These are phyloP conservation scores for Philonicus albiceps DNA, from an alignment of 2,888 invertebrate genomes.

Conservation along the genomic window DNA sequence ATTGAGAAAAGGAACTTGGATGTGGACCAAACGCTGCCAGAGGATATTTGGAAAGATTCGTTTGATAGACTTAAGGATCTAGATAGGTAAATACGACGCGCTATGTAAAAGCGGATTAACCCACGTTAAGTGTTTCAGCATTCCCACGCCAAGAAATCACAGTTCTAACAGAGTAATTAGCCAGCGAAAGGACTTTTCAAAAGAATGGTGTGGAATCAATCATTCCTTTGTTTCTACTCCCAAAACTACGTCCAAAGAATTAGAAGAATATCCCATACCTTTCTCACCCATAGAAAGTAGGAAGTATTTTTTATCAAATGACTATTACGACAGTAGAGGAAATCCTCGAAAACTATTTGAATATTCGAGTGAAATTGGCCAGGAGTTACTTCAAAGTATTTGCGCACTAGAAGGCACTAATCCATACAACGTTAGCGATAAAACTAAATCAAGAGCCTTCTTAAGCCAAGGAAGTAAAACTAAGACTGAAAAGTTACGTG, in stretches of 20 bases:
- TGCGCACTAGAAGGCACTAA: background rate
- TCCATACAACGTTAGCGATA: background rate
- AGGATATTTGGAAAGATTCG: conserved; percentile 58
- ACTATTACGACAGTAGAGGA: background rate
- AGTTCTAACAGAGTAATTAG: background rate
- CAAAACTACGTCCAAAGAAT: background rate
- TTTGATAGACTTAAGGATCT: conserved; percentile 52
- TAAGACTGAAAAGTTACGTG: background rate
- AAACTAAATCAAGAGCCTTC: background rate
- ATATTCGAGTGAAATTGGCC: background rate
- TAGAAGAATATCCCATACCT: background rate
- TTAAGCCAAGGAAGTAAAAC: background rate
- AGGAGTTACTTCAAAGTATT: background rate
- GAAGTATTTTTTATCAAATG: background rate
- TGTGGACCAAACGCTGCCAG: conserved; percentile 54
- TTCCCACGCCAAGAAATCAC: background rate
- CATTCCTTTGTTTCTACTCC: background rate
- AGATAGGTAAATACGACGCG: background rate
- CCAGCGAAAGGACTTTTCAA: background rate
- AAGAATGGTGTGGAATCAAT: background rate
- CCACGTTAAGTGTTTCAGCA: background rate
- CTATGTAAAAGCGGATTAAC: background rate
- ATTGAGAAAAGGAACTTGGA: background rate
- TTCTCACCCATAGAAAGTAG: background rate
- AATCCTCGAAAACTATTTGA: background rate